phyloP scores from a whole-genome alignment of 2,888 invertebrate species.

The Campoletis raptor region DNA sequence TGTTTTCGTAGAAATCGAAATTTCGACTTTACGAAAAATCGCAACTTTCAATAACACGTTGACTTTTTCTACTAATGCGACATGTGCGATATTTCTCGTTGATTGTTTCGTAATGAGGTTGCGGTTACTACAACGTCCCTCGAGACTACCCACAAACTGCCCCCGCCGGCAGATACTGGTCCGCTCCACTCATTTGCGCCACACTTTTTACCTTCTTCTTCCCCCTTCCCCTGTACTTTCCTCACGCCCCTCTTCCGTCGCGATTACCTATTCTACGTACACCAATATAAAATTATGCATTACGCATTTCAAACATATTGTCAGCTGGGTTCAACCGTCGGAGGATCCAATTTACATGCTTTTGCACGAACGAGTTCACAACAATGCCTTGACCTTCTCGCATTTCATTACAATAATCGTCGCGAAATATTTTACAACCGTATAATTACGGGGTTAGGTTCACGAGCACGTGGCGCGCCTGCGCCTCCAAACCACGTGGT shows the following conservation, averaged over 20 bases:
- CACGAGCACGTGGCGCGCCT: conserved; percentile 79
- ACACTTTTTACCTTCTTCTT: conserved; percentile 60
- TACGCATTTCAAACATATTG: conserved; percentile 41
- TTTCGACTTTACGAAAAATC: conserved; percentile 16
- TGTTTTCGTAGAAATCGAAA: not conserved
- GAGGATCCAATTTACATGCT: conserved; percentile 53
- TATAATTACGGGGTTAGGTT: conserved; percentile 58
- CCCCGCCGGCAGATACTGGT: conserved; percentile 64
- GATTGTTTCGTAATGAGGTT: conserved; percentile 75
- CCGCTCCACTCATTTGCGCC: conserved; percentile 44
- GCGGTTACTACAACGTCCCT: conserved; percentile 38
- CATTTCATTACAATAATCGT: conserved; percentile 65
- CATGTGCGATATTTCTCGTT: conserved; percentile 72
- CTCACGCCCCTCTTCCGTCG: conserved; percentile 55
- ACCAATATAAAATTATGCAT: conserved; percentile 1
- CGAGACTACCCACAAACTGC: conserved; percentile 42
- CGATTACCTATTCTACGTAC: not conserved
- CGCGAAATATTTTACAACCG: conserved; percentile 52
- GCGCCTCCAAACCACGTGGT: conserved; percentile 81
- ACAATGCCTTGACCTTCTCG: conserved; percentile 61
- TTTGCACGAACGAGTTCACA: conserved; percentile 42
- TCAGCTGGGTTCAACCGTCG: conserved; percentile 41
- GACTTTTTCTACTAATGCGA: conserved; percentile 26
- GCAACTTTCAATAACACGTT: not conserved
- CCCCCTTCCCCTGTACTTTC: conserved; percentile 57